phyloP scores from a whole-genome alignment of 2,113 vertebrate species.

The Phyllostomus discolor region DNA sequence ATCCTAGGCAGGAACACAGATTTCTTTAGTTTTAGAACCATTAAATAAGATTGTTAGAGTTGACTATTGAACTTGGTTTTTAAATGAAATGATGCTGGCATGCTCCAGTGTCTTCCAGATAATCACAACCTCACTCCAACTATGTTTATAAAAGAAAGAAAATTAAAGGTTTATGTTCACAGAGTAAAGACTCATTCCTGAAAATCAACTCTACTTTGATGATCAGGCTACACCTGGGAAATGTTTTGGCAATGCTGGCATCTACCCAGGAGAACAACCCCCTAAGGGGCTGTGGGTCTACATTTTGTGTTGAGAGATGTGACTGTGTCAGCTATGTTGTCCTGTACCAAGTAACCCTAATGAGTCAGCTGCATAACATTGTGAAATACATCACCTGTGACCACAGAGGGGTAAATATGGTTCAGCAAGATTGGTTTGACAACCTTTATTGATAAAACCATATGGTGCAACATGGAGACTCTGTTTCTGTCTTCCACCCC shows the following conservation, averaged over 20 bases:
- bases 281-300: rapidly evolving
- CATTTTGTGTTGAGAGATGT: background rate
- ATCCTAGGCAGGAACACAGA: background rate
- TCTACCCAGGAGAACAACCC: background rate
- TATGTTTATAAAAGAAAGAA: background rate
- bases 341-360: background rate
- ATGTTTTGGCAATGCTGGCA: too few relatives aligned
- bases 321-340: rapidly evolving
- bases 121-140: background rate
- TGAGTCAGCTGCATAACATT: background rate
- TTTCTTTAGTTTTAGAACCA: background rate
- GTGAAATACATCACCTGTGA: rapidly evolving
- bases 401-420: rapidly evolving
- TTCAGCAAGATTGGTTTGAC: background rate
- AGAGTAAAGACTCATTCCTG: background rate
- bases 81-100: background rate
- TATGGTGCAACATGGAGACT: background rate
- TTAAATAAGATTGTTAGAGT: background rate
- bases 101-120: background rate
- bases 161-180: background rate
- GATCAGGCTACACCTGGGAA: background rate
- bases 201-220: background rate
- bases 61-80: background rate
- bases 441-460: background rate
- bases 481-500: background rate